Base-by-base conservation (phyloP, 2,888 invertebrate genomes). In the Stictocephala bisonia region DNA sequence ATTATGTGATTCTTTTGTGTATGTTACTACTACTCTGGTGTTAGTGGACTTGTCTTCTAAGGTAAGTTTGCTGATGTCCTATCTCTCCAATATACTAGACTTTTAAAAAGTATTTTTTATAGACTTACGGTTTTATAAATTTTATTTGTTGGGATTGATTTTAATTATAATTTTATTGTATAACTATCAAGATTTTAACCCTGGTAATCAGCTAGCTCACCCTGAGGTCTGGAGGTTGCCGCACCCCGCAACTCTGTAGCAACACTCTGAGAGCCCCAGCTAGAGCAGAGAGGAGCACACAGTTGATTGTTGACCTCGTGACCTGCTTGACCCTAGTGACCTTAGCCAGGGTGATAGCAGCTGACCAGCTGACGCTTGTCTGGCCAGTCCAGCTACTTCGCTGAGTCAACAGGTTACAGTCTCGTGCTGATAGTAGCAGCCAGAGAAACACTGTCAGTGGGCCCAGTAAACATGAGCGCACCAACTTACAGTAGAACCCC, bases 291-390 rank as follows among this genome's bases (percentile, higher is more conserved):
- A 88, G 81, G 35, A 88, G 82, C 6, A 88, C 85, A 78, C 87
- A 87, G 77, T 86, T 87, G 51, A 87, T 81, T 1, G 86, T 85
- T 69, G 86, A 85, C 35, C 87, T 80, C 67, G 87, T 87, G 31
- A 88, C 86, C 79, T 87, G 86, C 78, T 87, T 87, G 67, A 88
- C 84, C 60, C 86, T 81, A 9, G 77, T 77, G 51, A 85, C 82
- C 74, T 84, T 83, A 53, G 84, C 82, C 27, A 86, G 79, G 27
- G 84, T 82, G 76, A 86, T 84, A 13, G 84, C 84, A 11, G 85
- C 84, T 1, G 86, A 86, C 86, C 86, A 87, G n/a, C 84, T 75
- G 53, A 80, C 78, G 18, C 76, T 74, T 22, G 76, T 73, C 35
- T 72, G 58, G 13, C 78, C 77, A 31, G 77, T 74, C 74, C 76